Conservation (phyloP, 2,797 vertebrate species). For the Microtus californicus region DNA sequence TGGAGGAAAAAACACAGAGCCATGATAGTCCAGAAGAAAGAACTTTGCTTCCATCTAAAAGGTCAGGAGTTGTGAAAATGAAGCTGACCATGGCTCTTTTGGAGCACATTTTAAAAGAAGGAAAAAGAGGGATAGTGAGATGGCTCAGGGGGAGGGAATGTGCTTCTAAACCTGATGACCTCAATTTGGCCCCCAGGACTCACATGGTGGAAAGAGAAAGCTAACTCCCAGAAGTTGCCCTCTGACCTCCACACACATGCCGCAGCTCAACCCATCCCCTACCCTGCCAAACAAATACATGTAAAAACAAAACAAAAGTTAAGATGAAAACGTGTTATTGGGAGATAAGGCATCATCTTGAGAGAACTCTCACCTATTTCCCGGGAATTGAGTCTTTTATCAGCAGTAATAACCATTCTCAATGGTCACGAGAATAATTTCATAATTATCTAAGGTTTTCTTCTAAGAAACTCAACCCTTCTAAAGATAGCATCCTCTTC, state of each 20-base stretch:
- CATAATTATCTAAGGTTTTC: conserved; percentile 5
- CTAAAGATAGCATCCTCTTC: neutral
- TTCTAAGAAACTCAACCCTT: neutral
- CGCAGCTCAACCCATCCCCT: neutral
- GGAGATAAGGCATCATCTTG: neutral
- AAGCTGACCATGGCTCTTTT: neutral
- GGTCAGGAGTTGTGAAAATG: neutral
- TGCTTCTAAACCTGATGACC: neutral
- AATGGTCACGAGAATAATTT: neutral
- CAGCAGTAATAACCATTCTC: neutral
- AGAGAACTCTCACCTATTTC: neutral
- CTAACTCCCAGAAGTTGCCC: neutral
- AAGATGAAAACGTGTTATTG: neutral
- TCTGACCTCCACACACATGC: neutral
- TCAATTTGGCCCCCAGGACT: no score
- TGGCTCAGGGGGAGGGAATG: neutral
- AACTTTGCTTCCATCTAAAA: neutral
- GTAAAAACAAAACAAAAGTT: neutral
- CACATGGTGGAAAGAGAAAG: neutral
- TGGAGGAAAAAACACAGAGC: neutral
- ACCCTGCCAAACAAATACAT: neutral
- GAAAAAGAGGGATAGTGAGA: neutral
- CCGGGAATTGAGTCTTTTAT: neutral
- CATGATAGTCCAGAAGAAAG: neutral
- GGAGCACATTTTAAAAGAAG: neutral